A percentile compares a stretch with the other conserved stretches of the same genome.
These are phyloP conservation scores for Ovibos moschatus DNA, from an alignment of 2,113 vertebrate species.

Conservation along the genomic window DNA sequence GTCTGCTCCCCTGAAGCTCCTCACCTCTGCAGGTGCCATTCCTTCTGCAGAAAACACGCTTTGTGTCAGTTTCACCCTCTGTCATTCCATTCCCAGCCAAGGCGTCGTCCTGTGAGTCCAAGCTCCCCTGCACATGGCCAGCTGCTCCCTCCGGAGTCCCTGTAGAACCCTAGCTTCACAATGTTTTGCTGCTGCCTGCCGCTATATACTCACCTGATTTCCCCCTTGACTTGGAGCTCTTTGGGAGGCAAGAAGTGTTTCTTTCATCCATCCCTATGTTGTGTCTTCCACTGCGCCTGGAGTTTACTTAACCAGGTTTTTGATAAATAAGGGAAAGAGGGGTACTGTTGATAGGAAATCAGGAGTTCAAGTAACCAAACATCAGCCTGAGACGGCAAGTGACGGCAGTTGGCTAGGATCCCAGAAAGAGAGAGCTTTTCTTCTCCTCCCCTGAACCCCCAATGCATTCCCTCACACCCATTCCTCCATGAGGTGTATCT, in stretches of 20 bases:
- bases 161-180: neutral
- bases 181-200: neutral
- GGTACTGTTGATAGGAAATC: neutral
- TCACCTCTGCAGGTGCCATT: neutral
- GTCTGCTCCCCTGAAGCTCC: neutral
- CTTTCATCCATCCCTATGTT: neutral
- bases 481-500: neutral
- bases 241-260: neutral
- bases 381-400: neutral
- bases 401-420: neutral
- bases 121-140: neutral
- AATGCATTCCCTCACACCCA: neutral
- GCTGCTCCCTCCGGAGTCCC: neutral
- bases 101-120: neutral
- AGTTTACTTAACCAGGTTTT: neutral
- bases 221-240: neutral
- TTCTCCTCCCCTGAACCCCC: neutral
- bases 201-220: accelerated
- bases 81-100: neutral
- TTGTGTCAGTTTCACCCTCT: neutral
- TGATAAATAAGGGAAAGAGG: neutral
- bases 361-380: neutral
- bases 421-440: neutral
- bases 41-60: neutral
- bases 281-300: neutral